Evolutionary conservation across 2,888 invertebrate species (phyloP).

Genomic region (Amphiduros pacificus): DNA sequence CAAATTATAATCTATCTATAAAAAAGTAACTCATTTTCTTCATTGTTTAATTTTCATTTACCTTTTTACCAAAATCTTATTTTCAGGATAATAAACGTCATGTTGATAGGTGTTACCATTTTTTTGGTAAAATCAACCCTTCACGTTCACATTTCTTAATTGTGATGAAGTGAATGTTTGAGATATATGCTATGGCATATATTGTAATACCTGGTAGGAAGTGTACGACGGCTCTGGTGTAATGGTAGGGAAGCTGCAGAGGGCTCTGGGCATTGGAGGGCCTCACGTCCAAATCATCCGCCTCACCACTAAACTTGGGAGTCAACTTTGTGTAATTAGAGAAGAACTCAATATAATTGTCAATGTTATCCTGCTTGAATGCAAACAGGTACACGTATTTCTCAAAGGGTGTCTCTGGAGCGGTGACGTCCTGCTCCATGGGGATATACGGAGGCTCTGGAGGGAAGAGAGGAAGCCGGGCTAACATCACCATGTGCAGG

Average conservation of each 20-base stretch:
- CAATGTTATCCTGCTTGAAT: slow-evolving; percentile 1
- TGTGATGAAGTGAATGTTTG: too few species aligned
- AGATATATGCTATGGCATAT: too few species aligned
- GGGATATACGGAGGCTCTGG: slow-evolving; percentile 8
- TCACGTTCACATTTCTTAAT: too few species aligned
- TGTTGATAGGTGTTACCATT: too few species aligned
- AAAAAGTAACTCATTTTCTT: too few species aligned
- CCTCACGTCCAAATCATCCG: slow-evolving; percentile 5
- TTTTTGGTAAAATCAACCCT: too few species aligned
- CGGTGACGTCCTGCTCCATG: background rate
- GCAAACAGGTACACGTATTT: slow-evolving; percentile 10
- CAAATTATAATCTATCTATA: too few species aligned
- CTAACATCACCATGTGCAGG: slow-evolving; percentile 8
- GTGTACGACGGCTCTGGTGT: slow-evolving; percentile 5
- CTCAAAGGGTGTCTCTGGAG: slow-evolving; percentile 15
- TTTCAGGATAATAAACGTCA: too few species aligned
- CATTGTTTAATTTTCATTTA: too few species aligned
- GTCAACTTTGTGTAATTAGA: slow-evolving; percentile 4
- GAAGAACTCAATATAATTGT: slow-evolving; percentile 12
- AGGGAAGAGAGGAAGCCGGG: slow-evolving; percentile 7
- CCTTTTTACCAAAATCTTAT: too few species aligned
- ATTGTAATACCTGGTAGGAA: too few species aligned
- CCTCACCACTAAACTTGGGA: slow-evolving; percentile 1
- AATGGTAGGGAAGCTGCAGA: slow-evolving; percentile 6
- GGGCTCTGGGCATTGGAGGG: background rate